Conservation (phyloP, 2,888 invertebrate species). For the Pristionchus exspectatus region DNA sequence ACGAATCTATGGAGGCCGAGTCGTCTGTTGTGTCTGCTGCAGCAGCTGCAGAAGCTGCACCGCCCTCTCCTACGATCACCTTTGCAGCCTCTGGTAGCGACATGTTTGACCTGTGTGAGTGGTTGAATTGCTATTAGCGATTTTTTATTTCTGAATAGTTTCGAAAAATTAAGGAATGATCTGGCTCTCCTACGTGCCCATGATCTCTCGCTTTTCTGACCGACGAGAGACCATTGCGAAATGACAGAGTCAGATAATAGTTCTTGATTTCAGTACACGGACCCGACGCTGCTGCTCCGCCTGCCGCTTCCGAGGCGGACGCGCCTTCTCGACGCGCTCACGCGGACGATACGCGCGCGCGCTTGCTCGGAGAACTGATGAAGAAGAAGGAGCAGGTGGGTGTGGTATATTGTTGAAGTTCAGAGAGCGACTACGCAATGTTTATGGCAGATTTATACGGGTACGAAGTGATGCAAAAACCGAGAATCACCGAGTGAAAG, state of each 20-base stretch:
- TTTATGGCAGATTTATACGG: no score
- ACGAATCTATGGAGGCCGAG: not conserved
- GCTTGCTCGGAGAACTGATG: not conserved
- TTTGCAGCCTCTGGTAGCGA: not conserved
- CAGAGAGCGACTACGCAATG: no score
- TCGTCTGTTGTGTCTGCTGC: no score
- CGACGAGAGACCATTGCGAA: no score
- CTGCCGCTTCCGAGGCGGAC: not conserved
- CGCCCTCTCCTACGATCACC: not conserved
- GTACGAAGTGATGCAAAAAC: not conserved
- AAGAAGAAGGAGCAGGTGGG: constrained; percentile 22
- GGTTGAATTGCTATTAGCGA: not conserved
- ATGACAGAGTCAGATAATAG: no score
- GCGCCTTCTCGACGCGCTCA: not conserved
- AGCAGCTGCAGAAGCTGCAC: not conserved
- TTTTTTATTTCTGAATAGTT: not conserved
- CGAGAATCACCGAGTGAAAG: not conserved
- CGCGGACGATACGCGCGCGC: constrained; percentile 23
- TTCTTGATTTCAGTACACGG: not conserved
- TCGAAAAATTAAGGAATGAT: not conserved
- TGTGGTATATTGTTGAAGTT: not conserved
- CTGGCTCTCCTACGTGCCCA: no score
- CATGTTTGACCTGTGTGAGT: not conserved
- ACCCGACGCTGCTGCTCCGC: not conserved
- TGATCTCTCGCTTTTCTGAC: no score